Conservation (phyloP, 2,113 vertebrate genomes). For the Eira barbara region DNA sequence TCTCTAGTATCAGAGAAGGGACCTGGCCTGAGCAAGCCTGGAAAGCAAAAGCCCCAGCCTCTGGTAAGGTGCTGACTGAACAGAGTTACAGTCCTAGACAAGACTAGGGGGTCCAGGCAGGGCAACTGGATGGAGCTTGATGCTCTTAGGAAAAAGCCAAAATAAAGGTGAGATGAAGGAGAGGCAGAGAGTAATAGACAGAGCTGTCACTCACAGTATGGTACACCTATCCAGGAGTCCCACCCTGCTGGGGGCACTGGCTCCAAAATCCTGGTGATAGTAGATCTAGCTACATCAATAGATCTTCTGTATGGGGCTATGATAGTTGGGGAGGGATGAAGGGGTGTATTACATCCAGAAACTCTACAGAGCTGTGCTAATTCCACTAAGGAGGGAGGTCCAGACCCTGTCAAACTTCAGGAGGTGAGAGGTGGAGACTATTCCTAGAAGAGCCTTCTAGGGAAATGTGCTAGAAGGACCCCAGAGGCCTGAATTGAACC, state of each 20-base stretch:
- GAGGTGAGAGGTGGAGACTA: not conserved
- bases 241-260: not conserved
- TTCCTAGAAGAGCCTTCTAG: not conserved
- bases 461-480: not conserved
- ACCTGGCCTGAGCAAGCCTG: not conserved
- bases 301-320: not conserved
- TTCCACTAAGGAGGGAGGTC: not conserved
- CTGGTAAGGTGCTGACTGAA: not conserved
- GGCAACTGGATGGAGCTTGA: not conserved
- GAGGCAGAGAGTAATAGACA: not conserved
- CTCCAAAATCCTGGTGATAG: not conserved
- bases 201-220: not conserved
- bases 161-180: not conserved
- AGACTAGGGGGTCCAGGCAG: not conserved
- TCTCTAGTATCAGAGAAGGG: not conserved
- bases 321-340: not conserved
- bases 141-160: not conserved
- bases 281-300: not conserved
- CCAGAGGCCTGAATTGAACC: not conserved
- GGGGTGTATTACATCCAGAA: not conserved
- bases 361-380: not conserved
- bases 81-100: not conserved
- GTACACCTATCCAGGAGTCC: not conserved
- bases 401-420: not conserved
- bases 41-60: not conserved